phyloP scores from a whole-genome alignment of 2,797 vertebrate species.

The Orestias chungarensis region DNA sequence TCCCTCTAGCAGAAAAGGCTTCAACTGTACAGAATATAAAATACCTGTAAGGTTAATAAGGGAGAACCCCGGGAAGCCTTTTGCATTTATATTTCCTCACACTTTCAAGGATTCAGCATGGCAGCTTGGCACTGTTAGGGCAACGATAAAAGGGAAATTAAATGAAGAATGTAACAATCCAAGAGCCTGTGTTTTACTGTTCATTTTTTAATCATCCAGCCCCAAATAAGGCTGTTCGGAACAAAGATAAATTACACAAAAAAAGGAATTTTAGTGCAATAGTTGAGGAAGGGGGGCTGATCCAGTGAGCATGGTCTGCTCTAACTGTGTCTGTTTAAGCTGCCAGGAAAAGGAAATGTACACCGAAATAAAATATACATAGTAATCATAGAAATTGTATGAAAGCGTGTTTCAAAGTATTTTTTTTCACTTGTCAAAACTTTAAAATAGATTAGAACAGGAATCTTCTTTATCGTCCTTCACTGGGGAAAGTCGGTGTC shows the following conservation, averaged over 20 bases:
- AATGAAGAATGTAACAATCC: constrained; percentile 1
- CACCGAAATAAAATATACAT: neutral
- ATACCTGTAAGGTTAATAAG: constrained; percentile 66
- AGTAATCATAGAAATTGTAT: neutral
- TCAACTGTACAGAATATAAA: constrained; percentile 63
- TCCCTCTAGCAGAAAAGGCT: constrained; percentile 60
- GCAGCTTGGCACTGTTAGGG: neutral
- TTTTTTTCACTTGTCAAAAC: neutral
- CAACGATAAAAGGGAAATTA: constrained; percentile 13
- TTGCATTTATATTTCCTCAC: constrained; percentile 50
- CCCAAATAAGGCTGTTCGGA: constrained; percentile 26
- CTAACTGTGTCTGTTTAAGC: neutral
- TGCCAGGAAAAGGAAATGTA: neutral
- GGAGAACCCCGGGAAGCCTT: constrained; percentile 36
- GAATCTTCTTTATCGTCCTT: neutral
- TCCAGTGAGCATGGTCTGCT: neutral
- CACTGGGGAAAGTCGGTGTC: neutral
- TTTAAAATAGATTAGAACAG: neutral
- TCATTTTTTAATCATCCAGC: constrained; percentile 8
- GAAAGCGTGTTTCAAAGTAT: neutral
- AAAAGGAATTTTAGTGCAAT: neutral
- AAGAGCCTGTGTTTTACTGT: neutral
- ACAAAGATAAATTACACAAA: constrained; percentile 22
- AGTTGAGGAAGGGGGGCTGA: neutral
- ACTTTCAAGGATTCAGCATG: constrained; percentile 35